Evolutionary conservation across 2,113 vertebrate genomes (phyloP).

Genomic region (Sterna hirundo): DNA sequence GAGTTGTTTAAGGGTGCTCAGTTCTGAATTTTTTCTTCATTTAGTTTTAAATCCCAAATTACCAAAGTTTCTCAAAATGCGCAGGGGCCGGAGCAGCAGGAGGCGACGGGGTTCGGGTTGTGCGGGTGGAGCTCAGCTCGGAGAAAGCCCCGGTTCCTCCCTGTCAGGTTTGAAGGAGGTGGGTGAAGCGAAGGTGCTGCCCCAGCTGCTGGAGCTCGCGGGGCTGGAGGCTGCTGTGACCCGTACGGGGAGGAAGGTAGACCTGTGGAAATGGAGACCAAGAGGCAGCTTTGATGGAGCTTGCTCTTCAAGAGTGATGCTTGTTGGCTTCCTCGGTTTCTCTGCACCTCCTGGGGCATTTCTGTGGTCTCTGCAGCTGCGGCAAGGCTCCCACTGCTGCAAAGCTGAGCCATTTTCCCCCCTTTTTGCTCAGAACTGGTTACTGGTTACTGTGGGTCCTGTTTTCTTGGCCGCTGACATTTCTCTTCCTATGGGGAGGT

Average conservation of each 20-base stretch:
- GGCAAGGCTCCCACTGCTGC: background rate
- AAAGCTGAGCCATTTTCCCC: background rate
- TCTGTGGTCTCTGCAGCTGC: background rate
- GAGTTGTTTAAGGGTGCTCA: background rate
- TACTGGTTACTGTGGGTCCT: background rate
- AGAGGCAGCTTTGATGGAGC: background rate
- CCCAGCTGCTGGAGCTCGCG: accelerated
- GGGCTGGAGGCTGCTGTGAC: background rate
- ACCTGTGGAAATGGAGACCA: background rate
- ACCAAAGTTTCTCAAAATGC: background rate
- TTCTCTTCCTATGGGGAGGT: background rate
- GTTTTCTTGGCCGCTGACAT: background rate
- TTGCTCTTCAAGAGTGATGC: background rate
- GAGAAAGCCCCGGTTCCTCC: background rate
- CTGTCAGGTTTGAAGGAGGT: background rate
- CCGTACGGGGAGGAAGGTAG: background rate
- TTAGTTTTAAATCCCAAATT: background rate
- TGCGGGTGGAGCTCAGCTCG: background rate
- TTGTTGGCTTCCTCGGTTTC: background rate
- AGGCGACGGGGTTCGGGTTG: background rate
- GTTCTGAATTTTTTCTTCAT: background rate
- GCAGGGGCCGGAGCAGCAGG: background rate
- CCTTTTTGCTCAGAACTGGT: background rate
- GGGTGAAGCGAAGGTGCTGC: background rate
- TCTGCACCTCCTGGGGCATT: background rate